A percentile compares a stretch with the other conserved stretches of the same genome.
Conservation (phyloP, 2,113 vertebrate species). For the Siphamia tubifer region DNA sequence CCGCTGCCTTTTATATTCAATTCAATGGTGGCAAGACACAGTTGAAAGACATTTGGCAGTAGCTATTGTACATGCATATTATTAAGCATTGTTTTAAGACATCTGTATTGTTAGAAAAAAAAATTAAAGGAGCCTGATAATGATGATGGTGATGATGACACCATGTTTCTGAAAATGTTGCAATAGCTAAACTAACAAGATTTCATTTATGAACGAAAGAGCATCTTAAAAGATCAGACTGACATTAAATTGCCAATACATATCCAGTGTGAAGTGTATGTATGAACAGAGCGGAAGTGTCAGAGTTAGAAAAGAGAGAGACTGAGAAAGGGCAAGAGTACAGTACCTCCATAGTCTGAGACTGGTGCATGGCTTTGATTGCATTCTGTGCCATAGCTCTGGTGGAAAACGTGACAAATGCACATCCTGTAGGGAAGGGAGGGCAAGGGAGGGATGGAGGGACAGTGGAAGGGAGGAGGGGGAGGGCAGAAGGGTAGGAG, state of each 20-base stretch:
- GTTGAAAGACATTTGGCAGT: no score
- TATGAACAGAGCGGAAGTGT: constrained; percentile 7
- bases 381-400: constrained; percentile 99
- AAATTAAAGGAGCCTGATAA: no score
- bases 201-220: neutral
- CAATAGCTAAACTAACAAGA: no score
- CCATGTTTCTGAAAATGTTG: no score
- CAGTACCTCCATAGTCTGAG: constrained; percentile 99
- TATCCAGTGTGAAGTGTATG: constrained; percentile 15
- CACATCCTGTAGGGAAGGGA: constrained; percentile 98
- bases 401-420: constrained; percentile 99
- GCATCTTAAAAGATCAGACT: neutral
- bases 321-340: constrained; percentile 76
- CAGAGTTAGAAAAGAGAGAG: constrained; percentile 29
- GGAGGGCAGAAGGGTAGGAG: constrained; percentile 77
- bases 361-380: constrained; percentile 99
- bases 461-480: neutral
- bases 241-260: neutral
- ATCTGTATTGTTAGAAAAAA: no score
- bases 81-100: no score
- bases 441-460: constrained; percentile 74
- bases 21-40: no score
- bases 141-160: no score
- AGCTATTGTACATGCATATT: no score
- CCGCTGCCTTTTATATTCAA: no score